Evolutionary conservation across 2,113 vertebrate species (phyloP).

Genomic region (Bujurquina vittata): DNA sequence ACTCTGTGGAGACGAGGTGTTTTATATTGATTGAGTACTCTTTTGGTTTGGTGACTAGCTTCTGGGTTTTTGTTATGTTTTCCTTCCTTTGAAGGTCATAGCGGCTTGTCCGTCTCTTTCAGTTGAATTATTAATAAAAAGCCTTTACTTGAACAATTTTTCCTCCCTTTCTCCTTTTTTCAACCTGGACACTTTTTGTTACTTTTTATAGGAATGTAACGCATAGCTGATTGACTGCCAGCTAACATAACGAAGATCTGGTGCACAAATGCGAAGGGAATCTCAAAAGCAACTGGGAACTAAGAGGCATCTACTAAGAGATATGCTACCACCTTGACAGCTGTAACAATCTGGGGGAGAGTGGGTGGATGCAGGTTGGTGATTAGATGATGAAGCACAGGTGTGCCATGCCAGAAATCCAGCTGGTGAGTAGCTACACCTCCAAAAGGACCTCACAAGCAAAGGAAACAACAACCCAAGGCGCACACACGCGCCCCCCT

Average conservation of each 20-base stretch:
- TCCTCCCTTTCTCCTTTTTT: too few species aligned
- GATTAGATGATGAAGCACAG: background rate
- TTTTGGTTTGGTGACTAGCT: too few species aligned
- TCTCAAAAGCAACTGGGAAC: background rate
- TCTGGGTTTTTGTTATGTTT: too few species aligned
- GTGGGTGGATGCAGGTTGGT: background rate
- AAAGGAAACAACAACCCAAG: background rate
- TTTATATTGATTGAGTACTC: too few species aligned
- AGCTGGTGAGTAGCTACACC: background rate
- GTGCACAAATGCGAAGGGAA: background rate
- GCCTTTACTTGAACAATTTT: too few species aligned
- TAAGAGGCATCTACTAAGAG: background rate
- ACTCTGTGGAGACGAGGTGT: too few species aligned
- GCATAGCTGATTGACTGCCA: background rate
- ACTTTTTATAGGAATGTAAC: too few species aligned
- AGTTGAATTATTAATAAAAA: too few species aligned
- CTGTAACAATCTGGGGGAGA: background rate
- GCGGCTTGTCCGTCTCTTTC: too few species aligned
- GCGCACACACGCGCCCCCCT: background rate
- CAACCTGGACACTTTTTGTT: too few species aligned
- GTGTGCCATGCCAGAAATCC: background rate
- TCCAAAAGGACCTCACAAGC: background rate
- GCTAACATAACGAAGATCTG: background rate
- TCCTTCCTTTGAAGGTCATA: too few species aligned
- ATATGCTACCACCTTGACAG: background rate